Conservation (phyloP, 2,113 vertebrate species). For the Anas platyrhynchos region DNA sequence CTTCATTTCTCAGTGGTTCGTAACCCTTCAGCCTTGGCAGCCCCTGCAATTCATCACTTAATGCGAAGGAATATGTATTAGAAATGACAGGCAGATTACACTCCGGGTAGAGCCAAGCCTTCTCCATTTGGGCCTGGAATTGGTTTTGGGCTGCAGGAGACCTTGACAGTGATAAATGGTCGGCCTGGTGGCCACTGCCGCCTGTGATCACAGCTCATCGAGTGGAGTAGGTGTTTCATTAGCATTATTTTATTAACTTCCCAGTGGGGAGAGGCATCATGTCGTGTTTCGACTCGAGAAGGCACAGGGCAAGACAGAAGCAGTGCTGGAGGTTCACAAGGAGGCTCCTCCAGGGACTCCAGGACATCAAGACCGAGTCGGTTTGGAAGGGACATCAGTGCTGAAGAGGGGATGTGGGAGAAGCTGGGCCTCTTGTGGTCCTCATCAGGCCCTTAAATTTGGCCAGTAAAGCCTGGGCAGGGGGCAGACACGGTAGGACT, state of each 20-base stretch:
- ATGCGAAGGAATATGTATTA: neutral
- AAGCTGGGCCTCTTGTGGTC: neutral
- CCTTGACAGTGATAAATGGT: conserved; percentile 40
- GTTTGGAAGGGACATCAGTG: neutral
- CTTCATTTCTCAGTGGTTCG: neutral
- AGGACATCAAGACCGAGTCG: too few relatives aligned
- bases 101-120: neutral
- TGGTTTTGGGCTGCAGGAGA: conserved; percentile 2
- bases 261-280: neutral
- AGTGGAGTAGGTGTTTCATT: conserved; percentile 12
- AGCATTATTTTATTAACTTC: conserved; percentile 14
- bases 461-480: neutral
- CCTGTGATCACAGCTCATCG: neutral
- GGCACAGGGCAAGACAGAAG: neutral
- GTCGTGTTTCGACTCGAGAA: neutral
- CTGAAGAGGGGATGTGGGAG: too few relatives aligned
- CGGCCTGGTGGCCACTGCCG: neutral
- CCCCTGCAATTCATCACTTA: neutral
- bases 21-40: neutral
- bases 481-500: neutral
- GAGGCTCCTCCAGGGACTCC: neutral
- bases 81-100: conserved; percentile 23
- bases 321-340: too few relatives aligned
- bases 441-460: neutral
- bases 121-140: conserved; percentile 13